Percentiles rank a stretch among this genome's conserved stretches.
Conservation (phyloP, 2,797 vertebrate species). For the Pempheris klunzingeri region DNA sequence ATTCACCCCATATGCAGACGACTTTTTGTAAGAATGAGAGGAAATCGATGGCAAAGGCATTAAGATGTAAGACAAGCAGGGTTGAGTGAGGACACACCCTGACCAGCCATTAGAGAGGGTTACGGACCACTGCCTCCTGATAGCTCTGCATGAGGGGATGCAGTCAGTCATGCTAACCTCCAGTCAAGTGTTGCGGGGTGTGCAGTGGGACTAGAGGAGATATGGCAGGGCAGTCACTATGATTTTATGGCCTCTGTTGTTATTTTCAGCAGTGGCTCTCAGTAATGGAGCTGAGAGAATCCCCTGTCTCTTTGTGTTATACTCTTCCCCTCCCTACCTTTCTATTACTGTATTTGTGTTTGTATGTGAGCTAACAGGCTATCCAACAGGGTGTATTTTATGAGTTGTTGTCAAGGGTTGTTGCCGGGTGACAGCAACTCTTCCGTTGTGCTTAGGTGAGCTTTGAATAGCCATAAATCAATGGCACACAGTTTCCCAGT, state of each 20-base stretch:
- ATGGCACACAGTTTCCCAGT: constrained; percentile 54
- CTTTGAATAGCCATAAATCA: constrained; percentile 73
- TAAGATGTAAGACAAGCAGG: constrained; percentile 63
- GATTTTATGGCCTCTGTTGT: constrained; percentile 48
- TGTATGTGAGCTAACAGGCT: constrained; percentile 31
- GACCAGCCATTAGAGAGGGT: constrained; percentile 45
- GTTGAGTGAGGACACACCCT: constrained; percentile 45
- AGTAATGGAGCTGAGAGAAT: constrained; percentile 27
- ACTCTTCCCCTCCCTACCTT: constrained; percentile 5
- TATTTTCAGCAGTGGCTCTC: constrained; percentile 35
- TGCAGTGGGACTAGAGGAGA: constrained; percentile 27
- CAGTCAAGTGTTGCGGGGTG: constrained; percentile 21
- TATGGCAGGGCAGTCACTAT: constrained; percentile 24
- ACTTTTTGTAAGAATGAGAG: constrained; percentile 38
- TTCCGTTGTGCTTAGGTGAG: constrained; percentile 50
- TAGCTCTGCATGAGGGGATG: constrained; percentile 26
- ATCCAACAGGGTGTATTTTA: constrained; percentile 43
- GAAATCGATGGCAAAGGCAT: constrained; percentile 65
- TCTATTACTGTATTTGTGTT: constrained; percentile 24
- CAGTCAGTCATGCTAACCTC: constrained; percentile 39
- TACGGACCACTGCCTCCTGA: constrained; percentile 37
- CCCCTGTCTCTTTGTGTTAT: constrained; percentile 23
- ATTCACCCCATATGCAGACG: constrained; percentile 10
- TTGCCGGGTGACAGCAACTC: constrained; percentile 63
- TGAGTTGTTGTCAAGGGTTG: constrained; percentile 59